Conservation (phyloP, 2,113 vertebrate species). For the Malaclemys terrapin region DNA sequence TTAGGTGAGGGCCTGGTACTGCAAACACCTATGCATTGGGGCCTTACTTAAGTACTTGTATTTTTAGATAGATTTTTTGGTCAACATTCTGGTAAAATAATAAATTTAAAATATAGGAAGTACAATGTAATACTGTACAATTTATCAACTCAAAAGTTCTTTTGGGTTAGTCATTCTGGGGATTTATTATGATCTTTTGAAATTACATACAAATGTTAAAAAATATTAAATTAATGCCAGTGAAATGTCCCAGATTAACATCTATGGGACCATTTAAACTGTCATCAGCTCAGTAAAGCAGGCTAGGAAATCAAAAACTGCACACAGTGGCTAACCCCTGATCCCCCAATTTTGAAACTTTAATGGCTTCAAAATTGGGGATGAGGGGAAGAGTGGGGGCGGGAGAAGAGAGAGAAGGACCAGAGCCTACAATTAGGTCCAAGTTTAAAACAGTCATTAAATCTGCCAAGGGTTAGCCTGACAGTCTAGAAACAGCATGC, state of each 20-base stretch:
- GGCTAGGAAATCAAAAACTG: not conserved
- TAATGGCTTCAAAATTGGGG: not conserved
- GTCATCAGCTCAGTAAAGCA: not conserved
- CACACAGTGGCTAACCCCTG: not conserved
- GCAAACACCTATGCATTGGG: not conserved
- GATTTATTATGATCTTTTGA: not conserved
- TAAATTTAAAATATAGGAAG: not conserved
- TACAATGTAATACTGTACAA: not conserved
- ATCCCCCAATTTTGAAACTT: not conserved
- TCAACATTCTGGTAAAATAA: not conserved
- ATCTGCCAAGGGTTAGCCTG: too few species aligned
- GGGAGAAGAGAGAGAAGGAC: too few species aligned
- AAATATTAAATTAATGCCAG: not conserved
- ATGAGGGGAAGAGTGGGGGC: not conserved
- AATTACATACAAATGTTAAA: not conserved
- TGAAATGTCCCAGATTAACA: not conserved
- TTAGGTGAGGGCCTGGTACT: not conserved
- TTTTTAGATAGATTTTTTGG: not conserved
- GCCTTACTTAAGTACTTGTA: not conserved
- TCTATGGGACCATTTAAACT: too few species aligned
- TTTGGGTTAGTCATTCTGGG: not conserved
- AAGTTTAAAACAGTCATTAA: too few species aligned
- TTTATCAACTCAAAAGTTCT: not conserved
- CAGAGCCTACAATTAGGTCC: too few species aligned
- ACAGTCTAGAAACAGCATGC: too few species aligned